Percentiles rank a stretch among this genome's conserved stretches.
phyloP scores from a whole-genome alignment of 2,113 vertebrate species.

The Galeopterus variegatus region DNA sequence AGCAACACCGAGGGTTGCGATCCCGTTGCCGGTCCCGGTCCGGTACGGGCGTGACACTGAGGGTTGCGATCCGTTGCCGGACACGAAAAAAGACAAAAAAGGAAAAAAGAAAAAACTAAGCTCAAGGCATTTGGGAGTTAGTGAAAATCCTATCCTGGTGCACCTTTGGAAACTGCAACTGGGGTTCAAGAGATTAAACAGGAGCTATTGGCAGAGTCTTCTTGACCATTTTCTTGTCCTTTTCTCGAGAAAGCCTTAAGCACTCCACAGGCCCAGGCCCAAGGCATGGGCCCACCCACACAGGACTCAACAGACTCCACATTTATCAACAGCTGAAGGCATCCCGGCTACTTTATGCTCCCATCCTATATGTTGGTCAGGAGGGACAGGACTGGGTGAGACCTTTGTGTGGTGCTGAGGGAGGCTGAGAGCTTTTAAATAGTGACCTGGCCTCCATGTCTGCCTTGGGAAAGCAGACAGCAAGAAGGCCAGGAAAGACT shows the following conservation, averaged over 20 bases:
- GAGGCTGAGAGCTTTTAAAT: background rate
- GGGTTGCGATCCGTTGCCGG: too few species aligned
- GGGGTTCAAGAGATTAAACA: conserved; percentile 34
- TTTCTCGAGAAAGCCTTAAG: background rate
- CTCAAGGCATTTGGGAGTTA: background rate
- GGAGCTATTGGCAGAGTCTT: background rate
- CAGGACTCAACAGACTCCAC: background rate
- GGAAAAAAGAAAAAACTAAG: conserved; percentile 22
- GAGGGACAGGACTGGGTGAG: background rate
- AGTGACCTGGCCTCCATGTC: background rate
- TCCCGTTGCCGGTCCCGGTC: too few species aligned
- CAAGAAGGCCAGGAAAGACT: background rate
- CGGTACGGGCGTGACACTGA: too few species aligned
- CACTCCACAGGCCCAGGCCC: background rate
- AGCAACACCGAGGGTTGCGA: too few species aligned
- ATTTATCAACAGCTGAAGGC: background rate
- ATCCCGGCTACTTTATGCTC: background rate
- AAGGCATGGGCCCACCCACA: background rate
- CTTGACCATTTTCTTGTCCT: background rate
- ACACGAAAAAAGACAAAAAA: too few species aligned
- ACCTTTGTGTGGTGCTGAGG: background rate
- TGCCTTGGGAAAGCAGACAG: background rate
- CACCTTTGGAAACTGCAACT: background rate
- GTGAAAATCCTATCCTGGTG: background rate
- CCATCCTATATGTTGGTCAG: background rate